Evolutionary conservation across 1,140 invertebrate species (phyloP).

Genomic region (Drosophila varians): DNA sequence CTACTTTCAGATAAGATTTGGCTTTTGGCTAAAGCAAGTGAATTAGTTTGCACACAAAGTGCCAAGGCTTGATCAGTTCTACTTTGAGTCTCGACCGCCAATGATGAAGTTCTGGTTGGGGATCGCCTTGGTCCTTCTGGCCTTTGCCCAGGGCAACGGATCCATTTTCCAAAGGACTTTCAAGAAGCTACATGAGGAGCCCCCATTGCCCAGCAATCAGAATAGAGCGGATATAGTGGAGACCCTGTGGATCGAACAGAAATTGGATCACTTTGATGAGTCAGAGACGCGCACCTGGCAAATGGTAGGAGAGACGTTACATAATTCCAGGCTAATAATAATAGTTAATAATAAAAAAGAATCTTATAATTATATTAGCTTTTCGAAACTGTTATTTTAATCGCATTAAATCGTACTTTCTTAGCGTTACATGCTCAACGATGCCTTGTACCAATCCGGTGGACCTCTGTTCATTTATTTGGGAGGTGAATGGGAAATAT

Average conservation of each 20-base stretch:
- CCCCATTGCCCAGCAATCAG: conserved; percentile 33
- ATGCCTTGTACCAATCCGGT: conserved; percentile 66
- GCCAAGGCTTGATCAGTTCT: conserved; percentile 31
- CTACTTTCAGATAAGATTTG: conserved; percentile 57
- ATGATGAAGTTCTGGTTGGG: conserved; percentile 54
- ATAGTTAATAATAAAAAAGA: too few species aligned
- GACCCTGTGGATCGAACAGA: conserved; percentile 77
- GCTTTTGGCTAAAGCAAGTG: conserved; percentile 8
- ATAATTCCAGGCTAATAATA: conserved; percentile 5
- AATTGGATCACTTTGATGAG: conserved; percentile 89
- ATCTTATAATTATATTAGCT: too few species aligned
- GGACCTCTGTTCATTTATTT: conserved; percentile 89
- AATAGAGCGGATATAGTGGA: conserved; percentile 61
- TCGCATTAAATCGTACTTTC: not conserved
- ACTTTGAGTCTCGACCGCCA: conserved; percentile 31
- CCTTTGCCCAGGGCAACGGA: conserved; percentile 24
- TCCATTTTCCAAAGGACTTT: conserved; percentile 64
- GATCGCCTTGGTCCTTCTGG: conserved; percentile 31
- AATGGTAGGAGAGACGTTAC: conserved; percentile 84
- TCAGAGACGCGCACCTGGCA: conserved; percentile 87
- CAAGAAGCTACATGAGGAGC: conserved; percentile 57
- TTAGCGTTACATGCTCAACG: conserved; percentile 75
- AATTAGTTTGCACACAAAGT: conserved; percentile 29
- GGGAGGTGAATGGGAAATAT: conserved; percentile 88
- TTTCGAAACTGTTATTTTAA: not conserved